Evolutionary conservation across 2,888 invertebrate genomes (phyloP).

Genomic region (Euclidia mi): DNA sequence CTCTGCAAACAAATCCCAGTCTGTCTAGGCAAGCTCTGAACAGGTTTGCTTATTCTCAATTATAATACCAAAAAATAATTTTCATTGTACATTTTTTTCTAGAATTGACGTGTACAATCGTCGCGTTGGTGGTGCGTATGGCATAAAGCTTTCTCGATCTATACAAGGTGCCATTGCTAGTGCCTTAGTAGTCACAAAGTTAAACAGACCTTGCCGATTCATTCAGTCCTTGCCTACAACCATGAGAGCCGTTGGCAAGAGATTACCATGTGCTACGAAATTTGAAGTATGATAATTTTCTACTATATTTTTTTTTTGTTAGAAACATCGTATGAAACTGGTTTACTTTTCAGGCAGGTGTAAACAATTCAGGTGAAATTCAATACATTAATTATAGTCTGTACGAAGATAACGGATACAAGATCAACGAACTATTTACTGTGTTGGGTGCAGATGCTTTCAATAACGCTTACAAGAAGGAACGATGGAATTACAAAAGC

Average conservation of each 20-base stretch:
- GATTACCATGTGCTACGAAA: slow-evolving; percentile 79
- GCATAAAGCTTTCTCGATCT: slow-evolving; percentile 92
- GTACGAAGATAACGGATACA: slow-evolving; percentile 85
- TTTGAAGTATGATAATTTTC: slow-evolving; percentile 78
- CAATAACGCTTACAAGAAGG: slow-evolving; percentile 65
- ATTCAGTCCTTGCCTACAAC: slow-evolving; percentile 91
- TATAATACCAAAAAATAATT: not conserved
- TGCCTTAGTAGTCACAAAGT: slow-evolving; percentile 90
- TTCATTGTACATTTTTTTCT: slow-evolving; percentile 4
- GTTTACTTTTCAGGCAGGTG: slow-evolving; percentile 52
- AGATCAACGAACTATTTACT: slow-evolving; percentile 62
- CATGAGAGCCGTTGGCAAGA: slow-evolving; percentile 90
- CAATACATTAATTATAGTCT: slow-evolving; percentile 84
- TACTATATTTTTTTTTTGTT: not conserved
- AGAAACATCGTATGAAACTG: not conserved
- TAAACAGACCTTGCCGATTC: slow-evolving; percentile 91
- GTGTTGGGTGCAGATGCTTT: slow-evolving; percentile 36
- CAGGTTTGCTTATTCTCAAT: no score
- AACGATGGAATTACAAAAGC: slow-evolving; percentile 64
- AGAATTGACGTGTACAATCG: slow-evolving; percentile 91
- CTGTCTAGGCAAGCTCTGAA: no score
- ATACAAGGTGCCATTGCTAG: slow-evolving; percentile 90
- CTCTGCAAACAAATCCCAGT: no score
- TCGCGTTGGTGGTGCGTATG: slow-evolving; percentile 88
- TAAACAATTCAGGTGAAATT: slow-evolving; percentile 82